Base-by-base conservation (phyloP, 1,140 invertebrate species). In the Halyomorpha halys region DNA sequence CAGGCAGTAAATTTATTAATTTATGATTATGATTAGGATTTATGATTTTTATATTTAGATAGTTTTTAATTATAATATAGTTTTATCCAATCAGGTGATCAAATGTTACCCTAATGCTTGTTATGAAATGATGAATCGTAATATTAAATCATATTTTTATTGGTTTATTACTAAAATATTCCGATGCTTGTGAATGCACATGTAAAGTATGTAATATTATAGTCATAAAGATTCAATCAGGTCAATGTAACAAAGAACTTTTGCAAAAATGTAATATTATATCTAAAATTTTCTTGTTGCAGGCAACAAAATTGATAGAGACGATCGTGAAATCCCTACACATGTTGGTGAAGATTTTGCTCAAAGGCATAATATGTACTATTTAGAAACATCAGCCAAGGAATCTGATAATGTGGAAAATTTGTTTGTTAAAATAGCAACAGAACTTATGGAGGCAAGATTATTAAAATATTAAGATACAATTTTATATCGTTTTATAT, bases 351-450 rank as follows among this genome's bases (percentile, higher is more conserved):
- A 95, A 77, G 90, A 96, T 74, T 98, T 97, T 83, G 91, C 94
- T 45, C 86, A 92, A 73, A 82, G 88, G 69, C 91, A 97, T 75
- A 90, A 91, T 69, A 97, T 98, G 93, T 94, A 94, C 76, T 95
- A 97, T 76, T 84, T 98, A 73, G 96, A 99, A 81, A 98, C 96
- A 25, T 98, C 94, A 34, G 95, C 96, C 15, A 97, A 98, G 78
- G 93, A 97, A 77, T 91, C 94, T 34, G 92, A 95, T 70, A 98
- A 98, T 80, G 95, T 99, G 30, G 95, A 98, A 76, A 86, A 91
- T 76, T 78, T 97, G 61, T 97, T 97, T 77, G 88, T 92, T 82
- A 91, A 96, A 76, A 97, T 97, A 71, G 94, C 94, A 63, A 87
- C 90, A 49, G 91, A 92, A 77, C 78, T 94, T 21, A 92, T 92